These are phyloP conservation scores for Thymelicus lineola DNA, from an alignment of 2,888 invertebrate genomes.

Conservation along the genomic window DNA sequence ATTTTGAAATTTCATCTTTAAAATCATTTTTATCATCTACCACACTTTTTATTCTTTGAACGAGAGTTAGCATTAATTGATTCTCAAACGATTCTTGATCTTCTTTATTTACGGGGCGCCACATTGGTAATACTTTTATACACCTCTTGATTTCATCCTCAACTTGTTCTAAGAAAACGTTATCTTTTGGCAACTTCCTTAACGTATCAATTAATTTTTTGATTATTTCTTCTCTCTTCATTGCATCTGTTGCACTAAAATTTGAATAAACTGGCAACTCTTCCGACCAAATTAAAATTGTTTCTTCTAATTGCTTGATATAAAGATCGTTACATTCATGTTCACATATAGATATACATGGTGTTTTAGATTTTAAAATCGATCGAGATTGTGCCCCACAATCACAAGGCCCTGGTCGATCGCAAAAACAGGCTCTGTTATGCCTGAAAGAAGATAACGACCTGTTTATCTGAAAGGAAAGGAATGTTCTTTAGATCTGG, in stretches of 20 bases:
- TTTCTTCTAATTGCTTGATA: conserved; percentile 43
- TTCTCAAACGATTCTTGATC: conserved; percentile 50
- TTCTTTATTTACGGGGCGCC: conserved; percentile 50
- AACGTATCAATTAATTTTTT: conserved; percentile 38
- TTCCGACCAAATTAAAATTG: conserved; percentile 52
- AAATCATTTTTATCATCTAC: neutral
- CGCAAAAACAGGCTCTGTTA: conserved; percentile 24
- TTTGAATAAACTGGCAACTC: conserved; percentile 53
- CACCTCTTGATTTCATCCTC: conserved; percentile 47
- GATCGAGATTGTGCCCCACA: neutral
- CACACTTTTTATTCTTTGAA: conserved; percentile 11
- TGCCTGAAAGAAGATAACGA: conserved; percentile 6
- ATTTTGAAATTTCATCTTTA: conserved; percentile 27
- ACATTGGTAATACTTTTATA: conserved; percentile 54
- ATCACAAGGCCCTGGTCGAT: conserved; percentile 8
- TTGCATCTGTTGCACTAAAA: conserved; percentile 46
- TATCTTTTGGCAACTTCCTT: conserved; percentile 43
- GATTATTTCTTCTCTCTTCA: conserved; percentile 44
- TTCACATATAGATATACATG: neutral
- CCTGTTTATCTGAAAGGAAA: neutral
- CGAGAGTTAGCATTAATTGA: conserved; percentile 49
- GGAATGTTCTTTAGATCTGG: neutral
- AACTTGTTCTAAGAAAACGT: conserved; percentile 46
- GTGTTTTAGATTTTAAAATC: neutral
- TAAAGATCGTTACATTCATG: neutral